Percentiles rank a stretch among this genome's conserved stretches.
phyloP scores from a whole-genome alignment of 1,140 invertebrate species.

The Drosophila equinoxialis region DNA sequence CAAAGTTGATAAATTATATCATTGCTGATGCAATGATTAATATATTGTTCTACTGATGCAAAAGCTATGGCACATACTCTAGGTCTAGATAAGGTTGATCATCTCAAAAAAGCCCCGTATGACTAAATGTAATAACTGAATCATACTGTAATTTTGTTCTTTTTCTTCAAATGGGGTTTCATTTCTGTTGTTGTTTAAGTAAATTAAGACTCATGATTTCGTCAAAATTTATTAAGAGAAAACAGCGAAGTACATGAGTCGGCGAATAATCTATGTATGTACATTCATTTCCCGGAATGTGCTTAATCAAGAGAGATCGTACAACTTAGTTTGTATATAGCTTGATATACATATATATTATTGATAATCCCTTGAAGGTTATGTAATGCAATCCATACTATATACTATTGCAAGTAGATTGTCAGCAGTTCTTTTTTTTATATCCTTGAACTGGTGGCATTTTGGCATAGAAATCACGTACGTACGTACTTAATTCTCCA shows the following conservation, averaged over 20 bases:
- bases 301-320: too few species aligned
- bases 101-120: neutral
- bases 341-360: too few species aligned
- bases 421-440: neutral
- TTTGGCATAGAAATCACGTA: neutral
- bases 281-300: too few species aligned
- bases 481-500: neutral
- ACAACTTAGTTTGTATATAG: too few species aligned
- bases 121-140: slow-evolving; percentile 1
- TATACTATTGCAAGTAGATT: neutral
- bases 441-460: neutral
- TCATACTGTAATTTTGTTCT: neutral
- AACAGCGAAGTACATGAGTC: neutral
- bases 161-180: neutral
- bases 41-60: neutral
- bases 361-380: too few species aligned
- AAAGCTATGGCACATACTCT: neutral
- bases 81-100: neutral
- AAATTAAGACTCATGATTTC: slow-evolving; percentile 1
- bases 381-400: too few species aligned
- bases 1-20: too few species aligned
- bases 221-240: neutral
- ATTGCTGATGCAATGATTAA: too few species aligned
- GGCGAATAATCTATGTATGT: neutral
- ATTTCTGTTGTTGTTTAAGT: neutral